Conservation (phyloP, 2,113 vertebrate species). For the Carassius gibelio region DNA sequence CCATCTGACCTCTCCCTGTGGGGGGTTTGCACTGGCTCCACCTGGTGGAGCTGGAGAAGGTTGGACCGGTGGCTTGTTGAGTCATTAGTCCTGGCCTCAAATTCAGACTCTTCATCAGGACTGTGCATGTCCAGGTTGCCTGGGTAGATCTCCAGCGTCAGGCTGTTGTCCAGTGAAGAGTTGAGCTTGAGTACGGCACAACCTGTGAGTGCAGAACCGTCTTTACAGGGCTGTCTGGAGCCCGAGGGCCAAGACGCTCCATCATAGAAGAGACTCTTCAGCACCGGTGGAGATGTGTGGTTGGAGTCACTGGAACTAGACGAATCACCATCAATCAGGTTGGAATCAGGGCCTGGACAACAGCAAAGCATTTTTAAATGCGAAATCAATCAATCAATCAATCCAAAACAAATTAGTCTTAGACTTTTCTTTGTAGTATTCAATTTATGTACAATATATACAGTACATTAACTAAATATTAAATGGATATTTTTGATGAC, state of each 20-base stretch:
- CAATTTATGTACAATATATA: neutral
- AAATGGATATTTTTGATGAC: neutral
- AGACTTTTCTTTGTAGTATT: neutral
- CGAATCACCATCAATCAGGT: slow-evolving; percentile 60
- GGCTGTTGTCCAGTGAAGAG: slow-evolving; percentile 57
- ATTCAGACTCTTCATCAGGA: slow-evolving; percentile 59
- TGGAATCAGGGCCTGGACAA: slow-evolving; percentile 64
- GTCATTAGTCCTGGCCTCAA: slow-evolving; percentile 62
- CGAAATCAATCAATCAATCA: neutral
- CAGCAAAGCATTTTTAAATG: neutral
- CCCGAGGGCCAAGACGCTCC: slow-evolving; percentile 45
- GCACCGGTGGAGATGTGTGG: slow-evolving; percentile 27
- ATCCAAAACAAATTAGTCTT: too few relatives aligned
- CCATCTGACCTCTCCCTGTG: slow-evolving; percentile 78
- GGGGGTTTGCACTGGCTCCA: slow-evolving; percentile 73
- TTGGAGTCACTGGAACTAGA: slow-evolving; percentile 59
- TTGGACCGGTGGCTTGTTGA: slow-evolving; percentile 52
- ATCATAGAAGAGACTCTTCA: slow-evolving; percentile 56
- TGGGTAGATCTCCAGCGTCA: slow-evolving; percentile 61
- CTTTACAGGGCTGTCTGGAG: slow-evolving; percentile 44
- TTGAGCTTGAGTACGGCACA: slow-evolving; percentile 54
- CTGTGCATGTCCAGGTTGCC: slow-evolving; percentile 62
- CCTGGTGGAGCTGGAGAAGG: slow-evolving; percentile 64
- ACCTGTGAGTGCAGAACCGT: slow-evolving; percentile 41
- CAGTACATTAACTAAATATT: neutral